Evolutionary conservation across 1,140 invertebrate genomes (phyloP).

Genomic region (Ruditapes philippinarum): DNA sequence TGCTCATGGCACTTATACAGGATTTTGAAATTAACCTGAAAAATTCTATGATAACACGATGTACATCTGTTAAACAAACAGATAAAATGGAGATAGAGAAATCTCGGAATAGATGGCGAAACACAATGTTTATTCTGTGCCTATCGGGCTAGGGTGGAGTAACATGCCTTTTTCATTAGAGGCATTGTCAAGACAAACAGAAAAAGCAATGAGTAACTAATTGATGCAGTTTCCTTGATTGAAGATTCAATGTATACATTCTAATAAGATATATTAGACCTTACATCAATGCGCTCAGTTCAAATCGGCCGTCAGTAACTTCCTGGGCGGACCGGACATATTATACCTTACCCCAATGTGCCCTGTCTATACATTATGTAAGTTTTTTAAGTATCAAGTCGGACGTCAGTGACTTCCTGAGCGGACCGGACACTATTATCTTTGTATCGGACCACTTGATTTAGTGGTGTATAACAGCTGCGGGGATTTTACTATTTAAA

Average conservation of each 20-base stretch:
- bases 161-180: slow-evolving; percentile 25
- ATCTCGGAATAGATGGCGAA: background rate
- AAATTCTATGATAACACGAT: background rate
- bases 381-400: too few relatives aligned
- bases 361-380: too few relatives aligned
- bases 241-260: background rate
- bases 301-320: too few relatives aligned
- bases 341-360: too few relatives aligned
- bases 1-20: background rate
- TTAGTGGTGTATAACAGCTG: too few relatives aligned
- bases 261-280: background rate
- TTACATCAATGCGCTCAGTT: too few relatives aligned
- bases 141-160: background rate
- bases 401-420: too few relatives aligned
- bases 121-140: slow-evolving; percentile 8
- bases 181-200: background rate
- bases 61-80: slow-evolving; percentile 34
- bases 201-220: background rate
- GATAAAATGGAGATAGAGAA: slow-evolving; percentile 14
- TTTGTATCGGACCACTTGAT: too few relatives aligned
- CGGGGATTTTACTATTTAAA: too few relatives aligned
- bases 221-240: background rate
- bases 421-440: too few relatives aligned
- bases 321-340: too few relatives aligned
- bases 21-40: background rate